Evolutionary conservation across 2,113 vertebrate genomes (phyloP).

Genomic region (Colinus virginianus): DNA sequence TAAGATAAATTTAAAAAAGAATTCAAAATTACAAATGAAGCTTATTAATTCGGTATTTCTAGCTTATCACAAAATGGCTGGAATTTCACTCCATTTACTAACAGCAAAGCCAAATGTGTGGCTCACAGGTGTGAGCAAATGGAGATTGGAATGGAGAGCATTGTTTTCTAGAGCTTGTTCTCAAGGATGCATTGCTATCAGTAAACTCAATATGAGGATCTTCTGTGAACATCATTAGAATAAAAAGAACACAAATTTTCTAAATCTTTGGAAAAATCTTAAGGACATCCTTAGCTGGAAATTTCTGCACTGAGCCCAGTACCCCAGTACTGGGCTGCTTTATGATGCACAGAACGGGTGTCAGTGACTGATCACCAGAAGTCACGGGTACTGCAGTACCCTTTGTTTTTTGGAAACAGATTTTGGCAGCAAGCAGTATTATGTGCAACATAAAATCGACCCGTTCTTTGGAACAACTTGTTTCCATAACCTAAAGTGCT

Average conservation of each 20-base stretch:
- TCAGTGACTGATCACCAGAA: neutral
- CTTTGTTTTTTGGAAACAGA: neutral
- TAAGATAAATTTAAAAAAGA: neutral
- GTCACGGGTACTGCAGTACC: neutral
- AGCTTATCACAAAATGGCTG: neutral
- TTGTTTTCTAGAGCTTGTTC: neutral
- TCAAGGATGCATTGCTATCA: neutral
- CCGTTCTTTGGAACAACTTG: neutral
- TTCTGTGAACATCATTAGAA: neutral
- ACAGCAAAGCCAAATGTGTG: neutral
- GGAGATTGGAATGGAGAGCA: neutral
- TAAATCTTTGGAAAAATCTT: neutral
- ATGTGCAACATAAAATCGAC: slow-evolving; percentile 13
- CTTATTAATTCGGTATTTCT: neutral
- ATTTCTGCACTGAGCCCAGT: neutral
- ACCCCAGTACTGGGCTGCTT: neutral
- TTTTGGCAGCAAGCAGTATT: neutral
- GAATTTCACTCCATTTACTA: neutral
- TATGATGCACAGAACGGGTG: neutral
- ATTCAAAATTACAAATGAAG: neutral
- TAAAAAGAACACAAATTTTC: neutral
- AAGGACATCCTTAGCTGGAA: neutral
- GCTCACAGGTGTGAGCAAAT: neutral
- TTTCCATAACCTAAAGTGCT: slow-evolving; percentile 12
- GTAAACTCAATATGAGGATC: neutral